These are phyloP conservation scores for Acronicta psi DNA, from an alignment of 2,888 invertebrate genomes.

Conservation along the genomic window DNA sequence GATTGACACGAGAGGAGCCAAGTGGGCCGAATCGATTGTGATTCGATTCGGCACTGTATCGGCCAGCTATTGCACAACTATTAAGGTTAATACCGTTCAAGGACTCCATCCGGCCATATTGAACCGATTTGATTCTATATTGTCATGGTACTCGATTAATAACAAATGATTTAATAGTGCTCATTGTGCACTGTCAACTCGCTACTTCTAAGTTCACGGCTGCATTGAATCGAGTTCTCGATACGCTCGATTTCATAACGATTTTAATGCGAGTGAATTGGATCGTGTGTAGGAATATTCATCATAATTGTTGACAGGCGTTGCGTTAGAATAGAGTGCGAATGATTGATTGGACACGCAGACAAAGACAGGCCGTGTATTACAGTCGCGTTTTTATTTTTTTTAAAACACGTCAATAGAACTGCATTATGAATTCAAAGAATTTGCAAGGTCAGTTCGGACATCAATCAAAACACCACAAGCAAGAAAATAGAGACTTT, in stretches of 20 bases:
- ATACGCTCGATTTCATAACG: conserved; percentile 70
- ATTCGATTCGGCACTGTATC: conserved; percentile 79
- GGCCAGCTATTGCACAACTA: conserved; percentile 70
- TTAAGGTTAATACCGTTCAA: conserved; percentile 80
- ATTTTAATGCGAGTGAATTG: conserved; percentile 68
- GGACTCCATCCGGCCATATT: conserved; percentile 72
- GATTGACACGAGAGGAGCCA: conserved; percentile 71
- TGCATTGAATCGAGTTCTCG: conserved; percentile 66
- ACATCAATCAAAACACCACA: conserved; percentile 57
- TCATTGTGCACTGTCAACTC: conserved; percentile 67
- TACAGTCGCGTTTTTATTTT: conserved; percentile 55
- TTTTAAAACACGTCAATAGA: conserved; percentile 41
- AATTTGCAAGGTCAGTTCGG: conserved; percentile 55
- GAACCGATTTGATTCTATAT: conserved; percentile 67
- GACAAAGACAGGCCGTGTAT: conserved; percentile 61
- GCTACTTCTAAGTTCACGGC: conserved; percentile 71
- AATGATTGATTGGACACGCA: conserved; percentile 71
- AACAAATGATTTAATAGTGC: conserved; percentile 72
- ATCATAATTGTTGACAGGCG: conserved; percentile 73
- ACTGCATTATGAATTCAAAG: conserved; percentile 40
- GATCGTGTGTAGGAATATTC: conserved; percentile 70
- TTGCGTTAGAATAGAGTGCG: conserved; percentile 65
- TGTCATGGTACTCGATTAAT: conserved; percentile 72
- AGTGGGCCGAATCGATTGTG: conserved; percentile 74
- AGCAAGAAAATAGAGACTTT: conserved; percentile 40